Evolutionary conservation across 1,140 invertebrate species (phyloP), one percentile per base, ranked within the genome.

Genomic region (Lasioglossum baleicum): DNA sequence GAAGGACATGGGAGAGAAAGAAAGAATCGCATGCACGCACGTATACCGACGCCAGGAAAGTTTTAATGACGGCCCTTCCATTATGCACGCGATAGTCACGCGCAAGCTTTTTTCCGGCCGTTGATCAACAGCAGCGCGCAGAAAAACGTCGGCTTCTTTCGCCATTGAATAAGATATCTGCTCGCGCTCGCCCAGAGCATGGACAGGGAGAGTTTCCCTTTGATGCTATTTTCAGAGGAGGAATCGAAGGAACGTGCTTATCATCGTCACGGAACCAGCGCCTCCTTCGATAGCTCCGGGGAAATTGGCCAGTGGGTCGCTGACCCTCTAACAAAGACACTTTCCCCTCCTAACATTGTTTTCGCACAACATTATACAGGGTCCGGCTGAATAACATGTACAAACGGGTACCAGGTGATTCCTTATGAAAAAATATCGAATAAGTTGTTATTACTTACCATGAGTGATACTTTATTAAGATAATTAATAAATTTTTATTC

Each of bases 1-100:
- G 44, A 53, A 42, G 80, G 83, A 77, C 78, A 80, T 78, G 74
- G 22, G 67, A 65, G 53, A 83, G 70, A 58, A 80, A 69, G 70
- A 63, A 80, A 60, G 53, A 76, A 81, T 72, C 61, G 74, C 75
- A 56, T 68, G 48, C 72, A 20, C 51, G 51, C 78, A 74, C 70
- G 60, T 53, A 67, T 79, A 66, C 15, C 74, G 31, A 66, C 53
- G 65, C 66, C 48, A 42, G 53, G 26, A 70, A 66, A 75, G 58
- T 73, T 79, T 73, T 79, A 72, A 79, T 48, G 69, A 73, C 76
- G 76, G 10, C 48, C 26, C 51, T 73, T 26, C 70, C 48, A 58
- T 79, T 79, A 79, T 66, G 70, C 76, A 66, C 76, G 61, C 61
- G 60, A 79, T 72, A 44, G 60, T 78, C 68, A 42, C 68, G 69